phyloP scores from a whole-genome alignment of 1,140 invertebrate genomes.

The Eulimnadia texana region DNA sequence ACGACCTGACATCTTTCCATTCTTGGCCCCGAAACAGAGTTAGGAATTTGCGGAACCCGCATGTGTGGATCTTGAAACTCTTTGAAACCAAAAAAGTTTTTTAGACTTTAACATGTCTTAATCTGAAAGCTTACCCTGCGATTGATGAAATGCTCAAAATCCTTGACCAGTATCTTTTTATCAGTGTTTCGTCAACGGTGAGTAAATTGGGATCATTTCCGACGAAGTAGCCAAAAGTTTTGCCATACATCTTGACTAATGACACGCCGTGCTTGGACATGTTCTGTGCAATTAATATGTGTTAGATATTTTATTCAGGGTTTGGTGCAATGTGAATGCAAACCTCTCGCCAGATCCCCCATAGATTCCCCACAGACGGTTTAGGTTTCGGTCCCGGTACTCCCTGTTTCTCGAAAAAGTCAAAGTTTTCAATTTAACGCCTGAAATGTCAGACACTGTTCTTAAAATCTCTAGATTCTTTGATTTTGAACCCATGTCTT shows the following conservation, averaged over 20 bases:
- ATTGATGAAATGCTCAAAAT: conserved; percentile 41
- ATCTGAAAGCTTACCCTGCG: background rate
- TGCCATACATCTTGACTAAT: conserved; percentile 12
- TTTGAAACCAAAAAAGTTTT: no score
- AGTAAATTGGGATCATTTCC: conserved; percentile 8
- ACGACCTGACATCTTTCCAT: conserved; percentile 39
- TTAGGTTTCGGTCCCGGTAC: conserved; percentile 12
- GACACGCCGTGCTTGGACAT: background rate
- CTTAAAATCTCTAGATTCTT: no score
- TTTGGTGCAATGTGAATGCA: background rate
- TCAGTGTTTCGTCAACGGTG: conserved; percentile 33
- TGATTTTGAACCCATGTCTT: no score
- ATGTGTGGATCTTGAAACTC: background rate
- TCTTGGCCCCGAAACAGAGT: conserved; percentile 24
- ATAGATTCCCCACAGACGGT: conserved; percentile 12
- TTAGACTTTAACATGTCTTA: no score
- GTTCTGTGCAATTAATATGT: background rate
- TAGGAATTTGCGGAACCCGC: conserved; percentile 11
- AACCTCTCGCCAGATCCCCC: conserved; percentile 16
- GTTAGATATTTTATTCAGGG: background rate
- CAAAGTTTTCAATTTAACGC: background rate
- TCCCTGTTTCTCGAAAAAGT: background rate
- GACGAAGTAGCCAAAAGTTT: conserved; percentile 11
- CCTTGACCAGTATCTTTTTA: conserved; percentile 37
- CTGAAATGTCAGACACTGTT: no score